Conservation (phyloP, 2,797 vertebrate genomes). For the Apogon talboti region DNA sequence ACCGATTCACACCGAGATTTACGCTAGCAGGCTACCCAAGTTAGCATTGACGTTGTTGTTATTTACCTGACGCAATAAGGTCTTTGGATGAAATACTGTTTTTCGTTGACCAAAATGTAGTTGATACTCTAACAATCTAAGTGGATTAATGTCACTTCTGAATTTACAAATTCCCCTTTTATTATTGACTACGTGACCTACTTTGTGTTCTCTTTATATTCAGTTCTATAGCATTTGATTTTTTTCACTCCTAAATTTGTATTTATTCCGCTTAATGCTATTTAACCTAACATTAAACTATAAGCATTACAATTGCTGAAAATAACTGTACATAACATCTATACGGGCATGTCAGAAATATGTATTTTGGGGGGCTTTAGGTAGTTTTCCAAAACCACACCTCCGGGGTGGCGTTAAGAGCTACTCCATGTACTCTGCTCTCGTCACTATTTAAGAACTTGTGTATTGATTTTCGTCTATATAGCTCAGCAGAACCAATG, state of each 20-base stretch:
- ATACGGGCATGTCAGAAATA: too few species aligned
- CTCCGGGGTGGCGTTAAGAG: constrained; percentile 49
- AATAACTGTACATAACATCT: neutral
- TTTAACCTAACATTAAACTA: too few species aligned
- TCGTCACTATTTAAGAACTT: neutral
- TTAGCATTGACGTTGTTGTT: neutral
- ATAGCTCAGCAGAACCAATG: constrained; percentile 4
- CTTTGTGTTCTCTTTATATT: constrained; percentile 22
- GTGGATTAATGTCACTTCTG: neutral
- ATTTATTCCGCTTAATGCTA: neutral
- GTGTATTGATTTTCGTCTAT: neutral
- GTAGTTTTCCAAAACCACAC: constrained; percentile 4
- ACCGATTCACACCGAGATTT: neutral
- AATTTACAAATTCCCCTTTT: neutral
- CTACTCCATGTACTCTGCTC: constrained; percentile 12
- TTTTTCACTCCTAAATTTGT: neutral
- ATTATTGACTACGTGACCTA: constrained; percentile 35
- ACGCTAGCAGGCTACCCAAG: constrained; percentile 17
- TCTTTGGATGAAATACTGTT: neutral
- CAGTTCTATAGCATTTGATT: neutral
- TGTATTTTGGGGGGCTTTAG: neutral
- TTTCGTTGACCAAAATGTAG: neutral
- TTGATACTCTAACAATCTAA: neutral
- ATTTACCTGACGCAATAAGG: neutral
- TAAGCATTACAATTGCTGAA: neutral